A percentile compares a stretch with the other conserved stretches of the same genome.
These are phyloP conservation scores for Delia radicum DNA, from an alignment of 1,140 invertebrate genomes.

Conservation along the genomic window DNA sequence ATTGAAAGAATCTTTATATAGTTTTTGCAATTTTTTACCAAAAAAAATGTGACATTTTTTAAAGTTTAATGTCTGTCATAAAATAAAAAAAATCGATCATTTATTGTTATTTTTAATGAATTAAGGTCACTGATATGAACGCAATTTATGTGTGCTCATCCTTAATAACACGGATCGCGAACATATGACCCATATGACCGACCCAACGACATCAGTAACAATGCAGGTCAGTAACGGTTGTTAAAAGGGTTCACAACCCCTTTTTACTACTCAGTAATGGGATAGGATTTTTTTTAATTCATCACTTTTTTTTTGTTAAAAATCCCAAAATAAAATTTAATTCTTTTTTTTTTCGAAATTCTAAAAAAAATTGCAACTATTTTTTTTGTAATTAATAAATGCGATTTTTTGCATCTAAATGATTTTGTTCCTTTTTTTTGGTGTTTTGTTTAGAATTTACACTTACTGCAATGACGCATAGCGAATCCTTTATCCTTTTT, in stretches of 20 bases:
- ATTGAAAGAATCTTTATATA: slow-evolving; percentile 33
- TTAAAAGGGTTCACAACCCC: slow-evolving; percentile 45
- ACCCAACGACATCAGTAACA: slow-evolving; percentile 37
- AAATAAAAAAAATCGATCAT: slow-evolving; percentile 44
- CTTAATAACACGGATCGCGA: slow-evolving; percentile 4
- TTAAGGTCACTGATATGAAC: slow-evolving; percentile 14
- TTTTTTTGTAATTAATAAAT: slow-evolving; percentile 38
- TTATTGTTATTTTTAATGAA: slow-evolving; percentile 1
- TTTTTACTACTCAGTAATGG: slow-evolving; percentile 1
- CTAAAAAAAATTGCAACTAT: neutral
- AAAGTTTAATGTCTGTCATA: slow-evolving; percentile 37
- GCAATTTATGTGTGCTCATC: slow-evolving; percentile 20
- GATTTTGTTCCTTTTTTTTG: neutral
- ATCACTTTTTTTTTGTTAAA: slow-evolving; percentile 3
- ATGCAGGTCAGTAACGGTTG: slow-evolving; percentile 47
- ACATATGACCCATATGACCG: slow-evolving; percentile 13
- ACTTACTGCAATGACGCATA: slow-evolving; percentile 24
- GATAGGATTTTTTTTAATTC: neutral
- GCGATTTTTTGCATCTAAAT: slow-evolving; percentile 46
- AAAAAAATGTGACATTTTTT: slow-evolving; percentile 12
- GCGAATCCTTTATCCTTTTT: slow-evolving; percentile 38
- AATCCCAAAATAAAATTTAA: slow-evolving; percentile 15
- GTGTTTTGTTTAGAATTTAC: neutral
- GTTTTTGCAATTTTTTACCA: slow-evolving; percentile 5
- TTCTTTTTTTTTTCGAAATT: slow-evolving; percentile 7